phyloP scores from a whole-genome alignment of 53 echinoderm and acorn worm genomes.

The Antedon mediterranea region DNA sequence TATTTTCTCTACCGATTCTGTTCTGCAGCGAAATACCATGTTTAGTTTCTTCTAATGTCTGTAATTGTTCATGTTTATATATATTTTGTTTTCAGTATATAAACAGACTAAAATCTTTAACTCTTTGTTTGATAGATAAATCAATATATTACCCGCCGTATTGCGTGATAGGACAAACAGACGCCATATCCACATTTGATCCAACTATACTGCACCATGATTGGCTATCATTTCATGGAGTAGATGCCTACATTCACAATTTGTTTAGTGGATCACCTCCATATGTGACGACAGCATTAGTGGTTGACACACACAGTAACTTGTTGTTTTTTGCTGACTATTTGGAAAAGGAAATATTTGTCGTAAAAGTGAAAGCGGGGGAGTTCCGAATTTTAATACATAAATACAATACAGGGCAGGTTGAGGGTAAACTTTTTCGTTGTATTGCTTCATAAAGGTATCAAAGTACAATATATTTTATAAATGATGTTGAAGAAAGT shows the following conservation, averaged over 20 bases:
- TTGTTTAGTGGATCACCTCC: not conserved
- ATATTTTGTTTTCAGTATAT: too few species aligned
- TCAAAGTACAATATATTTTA: too few species aligned
- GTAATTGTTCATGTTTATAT: too few species aligned
- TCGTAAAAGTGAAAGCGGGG: not conserved
- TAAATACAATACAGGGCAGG: not conserved
- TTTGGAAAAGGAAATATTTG: not conserved
- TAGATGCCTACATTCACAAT: not conserved
- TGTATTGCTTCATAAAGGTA: too few species aligned
- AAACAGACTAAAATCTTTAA: too few species aligned
- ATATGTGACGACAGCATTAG: not conserved
- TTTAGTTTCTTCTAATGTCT: too few species aligned
- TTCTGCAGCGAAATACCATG: too few species aligned
- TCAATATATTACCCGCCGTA: not conserved
- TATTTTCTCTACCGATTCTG: too few species aligned
- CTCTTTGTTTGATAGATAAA: too few species aligned
- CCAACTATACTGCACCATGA: not conserved
- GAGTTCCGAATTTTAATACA: not conserved
- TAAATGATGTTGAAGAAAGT: too few species aligned
- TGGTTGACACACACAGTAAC: not conserved
- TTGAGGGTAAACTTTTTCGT: not conserved
- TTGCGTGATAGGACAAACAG: not conserved
- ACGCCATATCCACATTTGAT: not conserved
- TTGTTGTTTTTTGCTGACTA: not conserved
- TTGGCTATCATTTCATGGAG: not conserved